A percentile compares a stretch with the other conserved stretches of the same genome.
Conservation (phyloP, 1,140 invertebrate genomes). For the Gryon sp. region DNA sequence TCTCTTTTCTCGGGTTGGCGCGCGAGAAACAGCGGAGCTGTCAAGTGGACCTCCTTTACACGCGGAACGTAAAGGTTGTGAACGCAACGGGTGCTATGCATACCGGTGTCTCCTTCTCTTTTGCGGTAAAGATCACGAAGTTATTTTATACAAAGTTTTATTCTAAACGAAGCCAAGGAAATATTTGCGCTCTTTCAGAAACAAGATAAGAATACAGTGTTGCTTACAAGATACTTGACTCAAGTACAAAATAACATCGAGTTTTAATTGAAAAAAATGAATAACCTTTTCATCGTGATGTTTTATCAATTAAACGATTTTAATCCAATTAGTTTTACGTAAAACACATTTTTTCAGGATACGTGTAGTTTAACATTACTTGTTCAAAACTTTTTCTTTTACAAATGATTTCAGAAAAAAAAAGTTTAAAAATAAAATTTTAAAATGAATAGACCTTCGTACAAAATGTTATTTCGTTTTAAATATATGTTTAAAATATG, state of each 20-base stretch:
- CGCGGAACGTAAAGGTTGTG: conserved; percentile 54
- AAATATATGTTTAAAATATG: no score
- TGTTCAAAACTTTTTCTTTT: no score
- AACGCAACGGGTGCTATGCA: conserved; percentile 55
- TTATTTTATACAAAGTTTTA: conserved; percentile 54
- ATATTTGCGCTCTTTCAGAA: conserved; percentile 40
- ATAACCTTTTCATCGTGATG: conserved; percentile 9
- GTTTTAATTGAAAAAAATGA: conserved; percentile 20
- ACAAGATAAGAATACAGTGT: conserved; percentile 42
- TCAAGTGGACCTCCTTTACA: conserved; percentile 46
- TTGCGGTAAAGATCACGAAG: conserved; percentile 58
- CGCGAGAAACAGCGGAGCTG: conserved; percentile 49
- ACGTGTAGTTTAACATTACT: no score
- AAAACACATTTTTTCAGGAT: no score
- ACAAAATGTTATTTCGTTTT: no score
- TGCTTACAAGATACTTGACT: conserved; percentile 13
- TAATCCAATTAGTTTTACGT: no score
- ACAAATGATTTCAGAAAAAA: no score
- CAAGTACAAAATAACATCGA: conserved; percentile 39
- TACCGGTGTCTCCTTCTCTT: conserved; percentile 50
- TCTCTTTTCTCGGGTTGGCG: conserved; percentile 33
- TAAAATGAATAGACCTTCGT: no score
- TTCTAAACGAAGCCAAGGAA: conserved; percentile 36
- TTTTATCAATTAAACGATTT: no score
- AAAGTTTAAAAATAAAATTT: no score